Conservation (phyloP, 2,113 vertebrate genomes). For the Pitta sordida region DNA sequence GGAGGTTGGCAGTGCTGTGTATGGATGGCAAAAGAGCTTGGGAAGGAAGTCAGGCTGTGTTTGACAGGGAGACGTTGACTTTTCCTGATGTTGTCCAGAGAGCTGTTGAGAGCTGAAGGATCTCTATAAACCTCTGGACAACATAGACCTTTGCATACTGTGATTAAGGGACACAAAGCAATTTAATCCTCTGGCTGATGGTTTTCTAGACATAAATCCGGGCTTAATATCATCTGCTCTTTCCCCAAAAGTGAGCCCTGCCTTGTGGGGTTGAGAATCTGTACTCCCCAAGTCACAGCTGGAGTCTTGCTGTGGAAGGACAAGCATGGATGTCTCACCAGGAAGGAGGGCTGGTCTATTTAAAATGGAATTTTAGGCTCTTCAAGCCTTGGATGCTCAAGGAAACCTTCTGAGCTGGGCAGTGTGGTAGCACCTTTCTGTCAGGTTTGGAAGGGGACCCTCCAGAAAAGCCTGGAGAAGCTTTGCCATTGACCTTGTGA, state of each 20-base stretch:
- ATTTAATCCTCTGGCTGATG: background rate
- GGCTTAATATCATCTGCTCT: background rate
- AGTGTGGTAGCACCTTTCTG: background rate
- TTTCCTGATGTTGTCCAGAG: background rate
- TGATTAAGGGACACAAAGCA: background rate
- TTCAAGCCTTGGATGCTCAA: background rate
- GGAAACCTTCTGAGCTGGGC: background rate
- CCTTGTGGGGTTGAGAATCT: background rate
- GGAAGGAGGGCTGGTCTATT: background rate
- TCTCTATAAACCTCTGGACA: background rate
- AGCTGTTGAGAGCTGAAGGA: background rate
- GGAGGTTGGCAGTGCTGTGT: background rate
- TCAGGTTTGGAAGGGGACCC: background rate
- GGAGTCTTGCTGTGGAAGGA: background rate
- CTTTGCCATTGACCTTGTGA: background rate
- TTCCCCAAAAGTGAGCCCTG: background rate
- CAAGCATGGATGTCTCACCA: background rate
- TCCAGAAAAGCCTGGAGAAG: background rate
- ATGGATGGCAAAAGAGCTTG: background rate
- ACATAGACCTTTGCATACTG: accelerated
- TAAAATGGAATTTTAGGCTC: background rate
- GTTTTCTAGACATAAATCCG: background rate
- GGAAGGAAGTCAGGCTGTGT: background rate
- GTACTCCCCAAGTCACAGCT: background rate
- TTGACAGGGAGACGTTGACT: background rate